Evolutionary conservation across 2,888 invertebrate genomes (phyloP), one percentile per base, ranked within the genome.

Genomic region (Hipparchia semele): DNA sequence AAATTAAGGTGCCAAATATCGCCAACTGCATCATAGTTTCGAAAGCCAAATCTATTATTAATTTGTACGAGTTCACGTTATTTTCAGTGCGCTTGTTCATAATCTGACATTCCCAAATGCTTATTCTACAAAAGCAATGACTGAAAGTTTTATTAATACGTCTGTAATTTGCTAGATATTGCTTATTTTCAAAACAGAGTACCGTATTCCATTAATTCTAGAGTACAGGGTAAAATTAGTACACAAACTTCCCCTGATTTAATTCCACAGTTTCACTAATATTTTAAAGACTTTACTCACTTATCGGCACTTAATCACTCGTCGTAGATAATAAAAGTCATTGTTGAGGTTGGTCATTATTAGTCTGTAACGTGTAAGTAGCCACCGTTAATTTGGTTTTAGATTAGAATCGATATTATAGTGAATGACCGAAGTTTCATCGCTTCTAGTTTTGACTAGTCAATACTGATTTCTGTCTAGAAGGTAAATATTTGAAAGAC

Each of bases 221-320:
- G 92, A 91, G 87, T 90, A 94, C 94, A 94, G 94, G 94, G 94
- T 94, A 94, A 92, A 89, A 86, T 90, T 93, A 93, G 89, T 87
- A 91, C 90, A 90, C 91, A 84, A 87, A 81, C 86, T 86, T 86
- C 86, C 87, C 86, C 83, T 91, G 84, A 83, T 92, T 92, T 82
- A 86, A 89, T 86, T 90, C 84, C 91, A 92, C 92, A 84, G 81
- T 89, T 88, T 90, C 92, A 92, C 91, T 79, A 85, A 90, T 39
- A 39, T 88, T 88, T 86, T 88, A 89, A 88, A 84, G 85, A 88
- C 87, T 91, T 86, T 82, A 86, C 84, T 88, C 91, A 91, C 90
- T 88, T 88, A 87, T 87, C 82, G 89, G 93, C 93, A 93, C 92
- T 85, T 88, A 85, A 88, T 86, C 82, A 86, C 83, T 85, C 83